Conservation (phyloP, 2,113 vertebrate genomes). For the Cyprinodon tularosa region DNA sequence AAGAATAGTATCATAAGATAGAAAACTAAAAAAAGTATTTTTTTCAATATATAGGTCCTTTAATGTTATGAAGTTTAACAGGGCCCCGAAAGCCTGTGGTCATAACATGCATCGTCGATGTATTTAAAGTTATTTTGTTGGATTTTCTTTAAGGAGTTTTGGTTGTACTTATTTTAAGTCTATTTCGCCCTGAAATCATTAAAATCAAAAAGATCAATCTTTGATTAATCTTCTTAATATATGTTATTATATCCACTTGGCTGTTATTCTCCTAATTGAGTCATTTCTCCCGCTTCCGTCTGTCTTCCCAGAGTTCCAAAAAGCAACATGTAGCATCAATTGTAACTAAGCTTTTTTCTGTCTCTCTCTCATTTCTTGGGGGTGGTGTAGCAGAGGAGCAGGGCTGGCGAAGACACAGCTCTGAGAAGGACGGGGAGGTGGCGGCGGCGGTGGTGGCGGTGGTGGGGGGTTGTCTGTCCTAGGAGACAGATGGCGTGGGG, state of each 20-base stretch:
- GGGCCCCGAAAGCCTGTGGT: background rate
- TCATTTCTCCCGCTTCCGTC: constrained; percentile 69
- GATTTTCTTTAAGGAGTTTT: background rate
- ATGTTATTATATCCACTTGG: constrained; percentile 50
- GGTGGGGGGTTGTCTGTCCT: constrained; percentile 71
- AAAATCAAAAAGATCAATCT: constrained; percentile 43
- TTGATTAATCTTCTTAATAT: constrained; percentile 32
- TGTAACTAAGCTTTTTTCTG: constrained; percentile 49
- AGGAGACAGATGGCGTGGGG: constrained; percentile 79
- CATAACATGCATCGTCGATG: background rate
- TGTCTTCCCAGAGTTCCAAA: constrained; percentile 57
- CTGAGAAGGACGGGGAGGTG: constrained; percentile 29
- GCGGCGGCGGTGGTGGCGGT: background rate
- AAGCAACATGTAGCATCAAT: constrained; percentile 63
- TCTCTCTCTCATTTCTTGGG: constrained; percentile 54
- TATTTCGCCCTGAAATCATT: constrained; percentile 13
- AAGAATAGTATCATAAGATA: no score
- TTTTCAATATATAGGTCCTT: no score
- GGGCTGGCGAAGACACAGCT: constrained; percentile 65
- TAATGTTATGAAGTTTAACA: background rate
- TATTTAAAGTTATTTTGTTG: background rate
- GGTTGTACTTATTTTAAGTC: background rate
- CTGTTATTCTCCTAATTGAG: constrained; percentile 55
- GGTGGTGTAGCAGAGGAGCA: constrained; percentile 62
- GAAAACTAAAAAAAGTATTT: no score